phyloP scores from a whole-genome alignment of 2,113 vertebrate genomes.

The Leuciscus idus region DNA sequence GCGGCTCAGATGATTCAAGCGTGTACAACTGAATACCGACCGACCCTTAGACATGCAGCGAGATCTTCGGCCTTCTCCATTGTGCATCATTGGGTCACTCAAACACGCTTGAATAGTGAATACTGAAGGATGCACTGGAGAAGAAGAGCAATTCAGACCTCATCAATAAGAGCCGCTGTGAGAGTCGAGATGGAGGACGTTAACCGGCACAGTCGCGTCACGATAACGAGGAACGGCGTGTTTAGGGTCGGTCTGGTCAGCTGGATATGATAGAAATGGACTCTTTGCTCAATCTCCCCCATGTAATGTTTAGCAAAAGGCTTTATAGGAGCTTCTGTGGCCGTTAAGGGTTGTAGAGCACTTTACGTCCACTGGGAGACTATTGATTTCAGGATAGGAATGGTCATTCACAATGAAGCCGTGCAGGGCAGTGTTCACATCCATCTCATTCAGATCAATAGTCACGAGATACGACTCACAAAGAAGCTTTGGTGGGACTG shows the following conservation, averaged over 20 bases:
- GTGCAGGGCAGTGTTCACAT: background rate
- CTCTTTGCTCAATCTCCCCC: background rate
- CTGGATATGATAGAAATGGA: background rate
- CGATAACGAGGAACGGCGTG: background rate
- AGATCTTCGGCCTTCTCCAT: background rate
- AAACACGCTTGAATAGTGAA: background rate
- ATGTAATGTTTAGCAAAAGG: background rate
- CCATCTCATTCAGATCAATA: slow-evolving; percentile 11
- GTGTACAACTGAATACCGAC: background rate
- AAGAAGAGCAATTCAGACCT: background rate
- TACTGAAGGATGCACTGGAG: background rate
- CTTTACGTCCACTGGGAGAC: background rate
- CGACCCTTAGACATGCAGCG: background rate
- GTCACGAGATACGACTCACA: background rate
- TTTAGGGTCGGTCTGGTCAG: background rate
- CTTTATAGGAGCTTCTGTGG: background rate
- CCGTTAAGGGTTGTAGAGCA: background rate
- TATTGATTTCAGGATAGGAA: slow-evolving; percentile 24
- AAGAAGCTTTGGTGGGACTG: background rate
- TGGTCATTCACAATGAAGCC: background rate
- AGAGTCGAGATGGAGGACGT: background rate
- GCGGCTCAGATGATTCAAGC: background rate
- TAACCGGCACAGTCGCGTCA: background rate
- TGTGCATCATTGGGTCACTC: background rate
- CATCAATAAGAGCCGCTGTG: background rate